Evolutionary conservation across 2,888 invertebrate genomes (phyloP).

Genomic region (Griposia aprilina): DNA sequence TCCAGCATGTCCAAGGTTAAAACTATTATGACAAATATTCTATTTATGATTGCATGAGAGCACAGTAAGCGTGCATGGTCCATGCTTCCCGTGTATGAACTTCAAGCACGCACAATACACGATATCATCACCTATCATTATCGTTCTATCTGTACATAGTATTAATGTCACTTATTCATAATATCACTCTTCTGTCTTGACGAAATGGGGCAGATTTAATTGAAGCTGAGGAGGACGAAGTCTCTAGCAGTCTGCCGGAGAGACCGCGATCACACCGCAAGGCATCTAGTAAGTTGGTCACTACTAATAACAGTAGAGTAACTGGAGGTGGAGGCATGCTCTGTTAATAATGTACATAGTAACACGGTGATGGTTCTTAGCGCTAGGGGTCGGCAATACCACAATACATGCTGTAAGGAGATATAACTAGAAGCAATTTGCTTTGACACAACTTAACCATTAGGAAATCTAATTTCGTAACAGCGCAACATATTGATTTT

Average conservation of each 20-base stretch:
- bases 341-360: conserved; percentile 60
- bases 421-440: conserved; percentile 34
- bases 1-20: conserved; percentile 59
- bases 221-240: conserved; percentile 91
- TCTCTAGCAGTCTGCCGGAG: conserved; percentile 86
- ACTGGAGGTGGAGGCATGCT: conserved; percentile 65
- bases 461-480: conserved; percentile 46
- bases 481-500: conserved; percentile 29
- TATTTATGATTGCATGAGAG: conserved; percentile 77
- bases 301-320: conserved; percentile 61
- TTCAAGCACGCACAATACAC: conserved; percentile 71
- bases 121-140: conserved; percentile 70
- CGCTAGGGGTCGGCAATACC: conserved; percentile 27
- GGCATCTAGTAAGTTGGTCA: conserved; percentile 90
- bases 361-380: conserved; percentile 63
- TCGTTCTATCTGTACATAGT: conserved; percentile 72
- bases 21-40: conserved; percentile 47
- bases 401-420: conserved; percentile 30
- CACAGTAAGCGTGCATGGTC: conserved; percentile 77
- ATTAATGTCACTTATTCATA: conserved; percentile 73
- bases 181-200: conserved; percentile 68
- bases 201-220: conserved; percentile 88
- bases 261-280: conserved; percentile 87
- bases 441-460: conserved; percentile 36
- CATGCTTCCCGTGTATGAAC: conserved; percentile 77